Conservation (phyloP, 2,797 vertebrate species). For the Stomatorhinus walkeri region DNA sequence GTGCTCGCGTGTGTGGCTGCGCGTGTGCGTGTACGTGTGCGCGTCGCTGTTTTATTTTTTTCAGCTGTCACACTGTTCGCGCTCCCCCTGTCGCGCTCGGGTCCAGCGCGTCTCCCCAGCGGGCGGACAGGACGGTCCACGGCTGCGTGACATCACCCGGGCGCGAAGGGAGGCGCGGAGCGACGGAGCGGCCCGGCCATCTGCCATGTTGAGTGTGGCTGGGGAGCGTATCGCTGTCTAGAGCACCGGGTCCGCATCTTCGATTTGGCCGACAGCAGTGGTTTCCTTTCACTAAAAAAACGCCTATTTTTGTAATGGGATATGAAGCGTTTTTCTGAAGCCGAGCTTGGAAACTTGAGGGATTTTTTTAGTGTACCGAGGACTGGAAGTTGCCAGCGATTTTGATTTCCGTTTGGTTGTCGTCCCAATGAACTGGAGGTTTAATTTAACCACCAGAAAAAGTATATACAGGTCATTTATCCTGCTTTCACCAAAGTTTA, state of each 20-base stretch:
- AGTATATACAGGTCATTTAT: background rate
- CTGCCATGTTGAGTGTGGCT: conserved; percentile 38
- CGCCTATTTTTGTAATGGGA: background rate
- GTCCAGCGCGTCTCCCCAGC: conserved; percentile 62
- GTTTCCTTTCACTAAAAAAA: background rate
- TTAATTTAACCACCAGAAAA: background rate
- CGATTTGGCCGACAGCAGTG: background rate
- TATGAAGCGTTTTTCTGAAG: background rate
- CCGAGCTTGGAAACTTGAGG: background rate
- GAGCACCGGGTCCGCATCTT: background rate
- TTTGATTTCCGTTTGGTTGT: background rate
- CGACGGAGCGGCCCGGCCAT: background rate
- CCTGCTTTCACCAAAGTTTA: background rate
- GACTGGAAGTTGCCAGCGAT: background rate
- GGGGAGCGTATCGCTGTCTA: background rate
- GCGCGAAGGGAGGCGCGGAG: conserved; percentile 42
- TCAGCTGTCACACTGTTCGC: conserved; percentile 31
- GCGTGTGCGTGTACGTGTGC: background rate
- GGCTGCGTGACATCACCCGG: conserved; percentile 65
- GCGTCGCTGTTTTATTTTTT: conserved; percentile 5
- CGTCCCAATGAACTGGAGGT: background rate
- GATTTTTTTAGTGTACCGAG: background rate
- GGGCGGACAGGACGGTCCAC: conserved; percentile 46
- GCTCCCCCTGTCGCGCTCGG: conserved; percentile 42
- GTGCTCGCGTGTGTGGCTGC: conserved; percentile 22